A percentile compares a stretch with the other conserved stretches of the same genome.
Conservation (phyloP, 2,797 vertebrate species). For the Macropus fuliginosus region DNA sequence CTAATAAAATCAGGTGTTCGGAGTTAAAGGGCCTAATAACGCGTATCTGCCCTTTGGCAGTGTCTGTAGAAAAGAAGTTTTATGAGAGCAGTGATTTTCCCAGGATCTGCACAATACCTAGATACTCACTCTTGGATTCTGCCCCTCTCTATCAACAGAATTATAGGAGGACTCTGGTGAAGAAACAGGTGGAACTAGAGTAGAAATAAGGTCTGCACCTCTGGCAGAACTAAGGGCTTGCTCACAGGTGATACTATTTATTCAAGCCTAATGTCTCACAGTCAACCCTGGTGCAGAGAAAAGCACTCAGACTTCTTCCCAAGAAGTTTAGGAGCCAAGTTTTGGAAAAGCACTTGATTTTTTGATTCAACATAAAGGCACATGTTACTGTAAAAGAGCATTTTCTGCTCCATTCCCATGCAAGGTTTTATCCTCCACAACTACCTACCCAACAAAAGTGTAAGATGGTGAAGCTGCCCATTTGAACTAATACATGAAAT, state of each 20-base stretch:
- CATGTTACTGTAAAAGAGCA: too few species aligned
- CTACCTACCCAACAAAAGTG: background rate
- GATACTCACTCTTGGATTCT: background rate
- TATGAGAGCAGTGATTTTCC: background rate
- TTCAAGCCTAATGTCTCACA: background rate
- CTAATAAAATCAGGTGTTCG: background rate
- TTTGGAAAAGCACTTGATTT: background rate
- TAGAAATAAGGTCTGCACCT: background rate
- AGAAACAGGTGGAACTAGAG: background rate
- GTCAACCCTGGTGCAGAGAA: background rate
- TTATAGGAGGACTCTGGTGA: background rate
- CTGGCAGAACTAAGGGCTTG: background rate
- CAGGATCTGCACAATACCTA: background rate
- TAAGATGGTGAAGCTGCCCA: background rate
- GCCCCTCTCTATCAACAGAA: background rate
- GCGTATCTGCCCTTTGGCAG: too few species aligned
- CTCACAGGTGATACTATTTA: too few species aligned
- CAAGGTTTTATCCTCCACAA: background rate
- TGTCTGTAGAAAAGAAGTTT: background rate
- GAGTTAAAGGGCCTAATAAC: background rate
- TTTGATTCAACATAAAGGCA: background rate
- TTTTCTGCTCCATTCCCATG: background rate
- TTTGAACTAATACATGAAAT: background rate
- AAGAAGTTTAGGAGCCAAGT: background rate
- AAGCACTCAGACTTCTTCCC: background rate